A percentile compares a stretch with the other conserved stretches of the same genome.
Evolutionary conservation across 2,113 vertebrate species (phyloP).

Genomic region (Cebus imitator): DNA sequence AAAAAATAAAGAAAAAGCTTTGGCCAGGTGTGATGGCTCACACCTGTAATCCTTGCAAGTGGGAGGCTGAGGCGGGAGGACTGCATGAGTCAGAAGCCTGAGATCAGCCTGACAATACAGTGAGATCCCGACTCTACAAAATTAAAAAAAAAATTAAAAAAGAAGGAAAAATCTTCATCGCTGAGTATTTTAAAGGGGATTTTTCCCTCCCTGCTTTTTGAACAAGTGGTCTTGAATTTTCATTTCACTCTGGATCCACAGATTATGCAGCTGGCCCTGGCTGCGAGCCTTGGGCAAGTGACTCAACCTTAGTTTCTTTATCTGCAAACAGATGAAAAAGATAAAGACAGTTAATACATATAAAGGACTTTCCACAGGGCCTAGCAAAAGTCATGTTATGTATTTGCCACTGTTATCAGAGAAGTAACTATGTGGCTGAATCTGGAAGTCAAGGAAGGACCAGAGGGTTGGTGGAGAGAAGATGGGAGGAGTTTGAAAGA

Average conservation of each 20-base stretch:
- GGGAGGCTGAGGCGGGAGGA: too few relatives aligned
- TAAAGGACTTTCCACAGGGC: background rate
- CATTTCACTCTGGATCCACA: background rate
- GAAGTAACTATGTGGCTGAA: background rate
- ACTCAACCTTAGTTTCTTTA: background rate
- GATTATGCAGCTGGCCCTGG: background rate
- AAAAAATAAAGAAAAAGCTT: too few relatives aligned
- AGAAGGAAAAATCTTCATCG: background rate
- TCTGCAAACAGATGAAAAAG: background rate
- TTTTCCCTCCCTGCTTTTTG: background rate
- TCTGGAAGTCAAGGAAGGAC: background rate
- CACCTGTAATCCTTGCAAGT: too few relatives aligned
- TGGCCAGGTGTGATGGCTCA: too few relatives aligned
- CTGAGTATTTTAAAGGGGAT: background rate
- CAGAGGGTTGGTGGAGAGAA: background rate
- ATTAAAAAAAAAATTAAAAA: background rate
- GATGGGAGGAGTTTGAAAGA: background rate
- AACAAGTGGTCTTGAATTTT: background rate
- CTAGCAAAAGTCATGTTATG: background rate
- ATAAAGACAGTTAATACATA: background rate
- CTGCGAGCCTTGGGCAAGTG: background rate
- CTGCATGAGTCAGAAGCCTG: too few relatives aligned
- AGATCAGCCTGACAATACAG: too few relatives aligned
- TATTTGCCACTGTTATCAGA: background rate
- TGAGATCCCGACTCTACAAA: background rate